Evolutionary conservation across 2,113 vertebrate species (phyloP).

Genomic region (Labrus mixtus): DNA sequence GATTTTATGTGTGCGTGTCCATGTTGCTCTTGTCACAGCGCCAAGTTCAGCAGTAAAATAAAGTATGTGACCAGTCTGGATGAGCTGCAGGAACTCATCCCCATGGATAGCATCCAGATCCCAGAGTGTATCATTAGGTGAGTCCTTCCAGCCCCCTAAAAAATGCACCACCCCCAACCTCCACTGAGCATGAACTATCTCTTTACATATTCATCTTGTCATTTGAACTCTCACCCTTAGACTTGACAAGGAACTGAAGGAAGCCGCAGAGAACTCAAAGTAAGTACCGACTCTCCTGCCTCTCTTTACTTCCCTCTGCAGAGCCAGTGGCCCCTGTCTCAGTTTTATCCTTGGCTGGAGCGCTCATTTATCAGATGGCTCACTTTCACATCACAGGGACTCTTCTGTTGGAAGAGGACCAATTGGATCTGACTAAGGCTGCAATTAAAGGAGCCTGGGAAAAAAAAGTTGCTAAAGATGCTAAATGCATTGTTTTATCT

Average conservation of each 20-base stretch:
- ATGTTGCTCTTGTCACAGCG: constrained; percentile 78
- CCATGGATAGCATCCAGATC: constrained; percentile 95
- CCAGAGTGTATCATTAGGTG: constrained; percentile 97
- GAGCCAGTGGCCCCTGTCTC: constrained; percentile 11
- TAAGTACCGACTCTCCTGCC: constrained; percentile 80
- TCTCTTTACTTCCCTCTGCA: constrained; percentile 33
- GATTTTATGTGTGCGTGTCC: neutral
- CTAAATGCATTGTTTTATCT: constrained; percentile 58
- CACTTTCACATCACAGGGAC: constrained; percentile 43
- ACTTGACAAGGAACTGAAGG: constrained; percentile 96
- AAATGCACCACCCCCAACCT: neutral
- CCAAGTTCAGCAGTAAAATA: constrained; percentile 99
- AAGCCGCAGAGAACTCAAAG: constrained; percentile 89
- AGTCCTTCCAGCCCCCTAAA: constrained; percentile 64
- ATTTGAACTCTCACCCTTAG: constrained; percentile 79
- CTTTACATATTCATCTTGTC: constrained; percentile 48
- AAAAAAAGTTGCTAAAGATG: constrained; percentile 62
- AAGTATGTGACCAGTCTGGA: constrained; percentile 91
- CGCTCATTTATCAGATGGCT: constrained; percentile 61
- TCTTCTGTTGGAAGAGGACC: constrained; percentile 52
- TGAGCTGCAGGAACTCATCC: constrained; percentile 92
- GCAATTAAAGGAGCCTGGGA: constrained; percentile 49
- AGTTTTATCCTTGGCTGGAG: constrained; percentile 42
- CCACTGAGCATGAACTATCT: neutral
- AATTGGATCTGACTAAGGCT: constrained; percentile 49